Percentiles rank a stretch among this genome's conserved stretches.
These are phyloP conservation scores for Sceloporus tristichus DNA, from an alignment of 2,113 vertebrate genomes.

Conservation along the genomic window DNA sequence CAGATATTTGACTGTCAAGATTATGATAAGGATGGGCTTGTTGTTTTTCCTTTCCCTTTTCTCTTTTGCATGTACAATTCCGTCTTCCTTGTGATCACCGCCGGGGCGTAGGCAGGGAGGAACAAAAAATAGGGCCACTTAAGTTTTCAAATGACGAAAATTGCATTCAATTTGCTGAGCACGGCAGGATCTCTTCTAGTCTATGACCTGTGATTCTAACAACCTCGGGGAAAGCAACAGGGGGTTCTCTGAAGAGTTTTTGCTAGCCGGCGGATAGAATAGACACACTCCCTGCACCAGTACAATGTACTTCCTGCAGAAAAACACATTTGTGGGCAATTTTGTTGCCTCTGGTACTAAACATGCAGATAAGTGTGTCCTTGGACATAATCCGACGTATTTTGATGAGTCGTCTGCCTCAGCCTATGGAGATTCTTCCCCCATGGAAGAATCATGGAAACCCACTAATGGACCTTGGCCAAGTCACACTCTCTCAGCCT, in stretches of 20 bases:
- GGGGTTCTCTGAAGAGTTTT: conserved; percentile 7
- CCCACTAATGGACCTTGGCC: too few relatives aligned
- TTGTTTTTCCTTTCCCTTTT: background rate
- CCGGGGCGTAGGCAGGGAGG: background rate
- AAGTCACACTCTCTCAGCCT: too few relatives aligned
- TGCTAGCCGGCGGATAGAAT: background rate
- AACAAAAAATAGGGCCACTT: background rate
- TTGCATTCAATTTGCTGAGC: conserved; percentile 31
- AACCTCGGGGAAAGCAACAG: background rate
- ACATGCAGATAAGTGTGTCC: background rate
- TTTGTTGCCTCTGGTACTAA: background rate
- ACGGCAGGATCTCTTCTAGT: background rate
- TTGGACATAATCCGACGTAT: conserved; percentile 17
- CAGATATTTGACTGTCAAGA: background rate
- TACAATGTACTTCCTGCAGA: background rate
- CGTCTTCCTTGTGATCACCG: background rate
- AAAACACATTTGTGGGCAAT: background rate
- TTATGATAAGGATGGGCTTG: background rate
- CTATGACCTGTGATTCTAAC: conserved; percentile 21
- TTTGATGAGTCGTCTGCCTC: background rate
- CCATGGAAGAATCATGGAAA: background rate
- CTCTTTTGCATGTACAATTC: background rate
- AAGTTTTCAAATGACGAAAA: conserved; percentile 38
- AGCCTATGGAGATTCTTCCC: background rate
- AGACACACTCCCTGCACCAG: background rate